Conservation (phyloP, 2,113 vertebrate genomes). For the Poeciliopsis retropinna region DNA sequence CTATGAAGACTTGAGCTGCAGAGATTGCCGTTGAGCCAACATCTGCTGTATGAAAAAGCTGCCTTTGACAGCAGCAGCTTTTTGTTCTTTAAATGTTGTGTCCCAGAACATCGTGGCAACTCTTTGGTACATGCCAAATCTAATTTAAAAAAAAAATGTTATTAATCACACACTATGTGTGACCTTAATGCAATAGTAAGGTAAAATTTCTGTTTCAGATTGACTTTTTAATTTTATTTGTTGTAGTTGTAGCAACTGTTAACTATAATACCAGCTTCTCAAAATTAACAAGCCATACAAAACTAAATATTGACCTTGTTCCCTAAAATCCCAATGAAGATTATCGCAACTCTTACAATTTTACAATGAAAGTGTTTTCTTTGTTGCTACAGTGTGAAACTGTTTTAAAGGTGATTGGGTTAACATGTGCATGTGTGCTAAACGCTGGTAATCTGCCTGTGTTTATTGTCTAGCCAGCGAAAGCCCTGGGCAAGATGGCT, state of each 20-base stretch:
- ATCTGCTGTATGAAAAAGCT: neutral
- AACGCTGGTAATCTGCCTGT: constrained; percentile 71
- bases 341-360: constrained; percentile 12
- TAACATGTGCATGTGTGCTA: constrained; percentile 41
- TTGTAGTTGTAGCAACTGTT: neutral
- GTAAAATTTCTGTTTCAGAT: neutral
- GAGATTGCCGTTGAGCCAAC: no score
- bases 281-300: neutral
- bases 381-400: constrained; percentile 35
- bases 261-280: neutral
- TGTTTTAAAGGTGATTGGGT: constrained; percentile 8
- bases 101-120: neutral
- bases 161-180: neutral
- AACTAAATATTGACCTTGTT: neutral
- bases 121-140: neutral
- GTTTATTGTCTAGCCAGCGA: constrained; percentile 69
- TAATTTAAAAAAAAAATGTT: neutral
- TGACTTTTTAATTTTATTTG: neutral
- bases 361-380: constrained; percentile 10
- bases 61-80: neutral
- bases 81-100: neutral
- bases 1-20: no score
- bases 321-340: neutral
- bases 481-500: constrained; percentile 61
- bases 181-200: neutral